Evolutionary conservation across 2,113 vertebrate species (phyloP), one percentile per base, ranked within the genome.

Genomic region (Uropsilus gracilis): DNA sequence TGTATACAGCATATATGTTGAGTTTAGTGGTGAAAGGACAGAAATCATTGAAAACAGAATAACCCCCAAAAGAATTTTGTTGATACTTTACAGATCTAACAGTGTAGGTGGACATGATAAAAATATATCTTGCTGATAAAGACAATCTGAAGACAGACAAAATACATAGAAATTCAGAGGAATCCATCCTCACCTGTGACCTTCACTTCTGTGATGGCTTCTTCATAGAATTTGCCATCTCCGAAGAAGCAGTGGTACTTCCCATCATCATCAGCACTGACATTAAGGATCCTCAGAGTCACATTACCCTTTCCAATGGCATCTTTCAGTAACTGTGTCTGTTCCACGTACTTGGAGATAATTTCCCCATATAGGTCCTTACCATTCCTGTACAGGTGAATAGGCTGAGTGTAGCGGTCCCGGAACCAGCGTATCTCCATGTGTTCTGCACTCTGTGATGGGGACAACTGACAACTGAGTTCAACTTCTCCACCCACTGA

Each of bases 291-390:
- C 80, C 57, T 95, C 44, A 97, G 87, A 34, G 89, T 90, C 39
- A 96, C 85, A 72, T 93, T 96, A 28, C 96, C 97, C 42, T 61
- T 34, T 30, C 18, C 24, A 46, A 96, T 95, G 22, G 28, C 73
- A 7, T 89, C 82, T 83, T 94, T 97, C 7, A 95, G 64, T 1
- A 97, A 80, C 80, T 97, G 59, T 26, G 91, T 96, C 34, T 94
- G 26, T 24, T 94, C 91, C 30, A 78, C 61, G 17, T 91, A 97
- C n/a, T 42, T 57, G 42, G 61, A 72, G 37, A 73, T 44, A 30
- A 61, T 93, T 59, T 87, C 55, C 32, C 46, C 63, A 46, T 77
- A 37, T 14, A 91, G 34, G 22, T 96, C 91, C 61, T 80, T 93
- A 50, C 96, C 93, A n/a, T 71, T 16, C 1, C 18, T 83, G 66